Percentiles rank a stretch among this genome's conserved stretches.
These are phyloP conservation scores for Lepus timidus DNA, from an alignment of 2,113 vertebrate genomes.

Conservation along the genomic window DNA sequence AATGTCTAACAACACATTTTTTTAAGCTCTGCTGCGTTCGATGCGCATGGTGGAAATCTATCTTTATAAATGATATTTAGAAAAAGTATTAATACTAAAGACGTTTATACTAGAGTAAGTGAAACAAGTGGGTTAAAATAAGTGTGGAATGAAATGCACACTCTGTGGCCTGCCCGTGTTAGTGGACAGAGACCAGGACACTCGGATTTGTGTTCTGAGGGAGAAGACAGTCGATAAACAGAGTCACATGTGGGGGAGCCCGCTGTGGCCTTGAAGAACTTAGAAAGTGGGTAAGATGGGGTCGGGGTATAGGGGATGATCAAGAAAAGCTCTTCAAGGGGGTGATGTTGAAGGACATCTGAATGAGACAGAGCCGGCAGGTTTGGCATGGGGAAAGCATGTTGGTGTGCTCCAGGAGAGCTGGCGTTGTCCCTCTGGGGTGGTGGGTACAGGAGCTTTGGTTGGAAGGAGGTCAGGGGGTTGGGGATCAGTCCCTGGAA, in stretches of 20 bases:
- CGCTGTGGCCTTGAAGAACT: neutral
- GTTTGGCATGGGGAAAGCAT: neutral
- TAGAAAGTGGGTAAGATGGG: neutral
- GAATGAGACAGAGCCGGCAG: fast-evolving
- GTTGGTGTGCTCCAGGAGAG: neutral
- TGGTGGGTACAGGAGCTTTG: fast-evolving
- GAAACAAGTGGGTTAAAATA: neutral
- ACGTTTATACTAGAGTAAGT: neutral
- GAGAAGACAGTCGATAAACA: neutral
- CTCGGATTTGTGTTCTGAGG: neutral
- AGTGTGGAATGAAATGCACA: neutral
- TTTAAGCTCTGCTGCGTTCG: neutral
- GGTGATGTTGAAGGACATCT: neutral
- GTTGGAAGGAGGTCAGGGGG: too few species aligned
- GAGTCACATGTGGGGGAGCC: neutral
- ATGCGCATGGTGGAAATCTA: neutral
- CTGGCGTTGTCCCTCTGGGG: neutral
- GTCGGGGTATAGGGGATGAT: neutral
- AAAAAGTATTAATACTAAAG: neutral
- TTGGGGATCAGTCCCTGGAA: neutral
- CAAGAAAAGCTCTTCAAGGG: neutral
- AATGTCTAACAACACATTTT: neutral
- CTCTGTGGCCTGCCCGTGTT: neutral
- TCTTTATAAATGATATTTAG: constrained; percentile 12
- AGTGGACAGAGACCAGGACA: neutral